Base-by-base conservation (phyloP, 2,113 vertebrate genomes). In the Hippocampus abdominalis region DNA sequence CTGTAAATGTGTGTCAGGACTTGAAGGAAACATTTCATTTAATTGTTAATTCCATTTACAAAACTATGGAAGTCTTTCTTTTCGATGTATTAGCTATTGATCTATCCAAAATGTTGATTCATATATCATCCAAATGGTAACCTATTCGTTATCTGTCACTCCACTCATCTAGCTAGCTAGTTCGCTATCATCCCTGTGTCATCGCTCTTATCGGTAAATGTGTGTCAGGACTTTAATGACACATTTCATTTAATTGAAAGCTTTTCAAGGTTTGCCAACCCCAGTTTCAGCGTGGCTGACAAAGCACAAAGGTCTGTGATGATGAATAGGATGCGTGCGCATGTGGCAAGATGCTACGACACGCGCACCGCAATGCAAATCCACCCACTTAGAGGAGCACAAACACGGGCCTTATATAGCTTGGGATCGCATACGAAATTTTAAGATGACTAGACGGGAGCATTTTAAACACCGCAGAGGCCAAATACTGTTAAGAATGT, bases 401-500 rank as follows among this genome's bases (percentile, higher is more conserved):
- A 60, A 60, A 60, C 29, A 29, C 57, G 3, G 56, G 56, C 23
- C 11, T 59, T 59, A 10, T 57, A 11, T 10, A 15, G 56, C 25
- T 59, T 59, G 29, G 23, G 13, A 29, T 29, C 27, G 23, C 56
- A 13, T 4, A 13, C 29, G 1, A 59, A 1, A 61, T 61, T 13
- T 64, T 11, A 64, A 23, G 39, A 39, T 64, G 62, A 44, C 3
- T 3, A 46, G 36, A 42, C 40, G n/a, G 15, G 2, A 23, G 36
- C 12, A 46, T n/a, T 64, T 64, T 44, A 64, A 25, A 44, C 46
- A n/a, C 40, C 23, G 39, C 69, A 39, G 68, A 60, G 66, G 49
- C 40, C 42, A 77, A 81, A 60, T 64, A 66, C 40, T 75, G 70
- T 71, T 71, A 69, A 68, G 63, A 75, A 73, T 53, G 56, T 23